A percentile compares a stretch with the other conserved stretches of the same genome.
phyloP scores from a whole-genome alignment of 2,888 invertebrate species.

The Pristionchus japonicus region DNA sequence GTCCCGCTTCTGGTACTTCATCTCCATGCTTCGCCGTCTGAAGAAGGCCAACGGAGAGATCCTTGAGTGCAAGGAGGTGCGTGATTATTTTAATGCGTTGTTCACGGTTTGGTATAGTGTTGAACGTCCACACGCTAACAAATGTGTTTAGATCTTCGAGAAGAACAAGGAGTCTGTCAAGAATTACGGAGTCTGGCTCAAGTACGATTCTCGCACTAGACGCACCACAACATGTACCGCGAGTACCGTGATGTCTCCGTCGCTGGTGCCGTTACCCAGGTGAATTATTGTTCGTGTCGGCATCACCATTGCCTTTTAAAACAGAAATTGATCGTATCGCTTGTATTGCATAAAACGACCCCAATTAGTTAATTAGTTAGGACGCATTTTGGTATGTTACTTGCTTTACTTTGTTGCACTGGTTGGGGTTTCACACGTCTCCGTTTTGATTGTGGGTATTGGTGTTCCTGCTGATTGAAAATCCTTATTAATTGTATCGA shows the following conservation, averaged over 20 bases:
- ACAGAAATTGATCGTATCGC: no score
- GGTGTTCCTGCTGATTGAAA: no score
- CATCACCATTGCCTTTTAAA: no score
- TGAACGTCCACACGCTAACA: no score
- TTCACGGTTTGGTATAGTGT: not conserved
- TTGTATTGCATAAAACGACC: no score
- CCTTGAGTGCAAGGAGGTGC: slow-evolving; percentile 87
- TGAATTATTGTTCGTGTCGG: slow-evolving; percentile 76
- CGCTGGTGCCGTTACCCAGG: slow-evolving; percentile 93
- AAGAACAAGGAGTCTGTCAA: slow-evolving; percentile 94
- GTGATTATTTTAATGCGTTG: slow-evolving; percentile 51
- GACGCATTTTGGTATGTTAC: no score
- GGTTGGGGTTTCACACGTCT: no score
- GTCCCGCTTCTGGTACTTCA: slow-evolving; percentile 99
- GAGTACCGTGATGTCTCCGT: slow-evolving; percentile 97
- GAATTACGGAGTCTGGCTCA: slow-evolving; percentile 99
- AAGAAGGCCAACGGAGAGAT: slow-evolving; percentile 99
- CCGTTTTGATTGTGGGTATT: no score
- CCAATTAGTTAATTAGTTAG: no score
- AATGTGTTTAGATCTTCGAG: slow-evolving; percentile 83
- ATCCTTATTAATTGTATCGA: no score
- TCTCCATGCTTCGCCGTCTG: slow-evolving; percentile 95
- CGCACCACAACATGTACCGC: slow-evolving; percentile 99
- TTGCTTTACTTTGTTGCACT: no score
- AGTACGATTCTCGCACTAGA: slow-evolving; percentile 97